A percentile compares a stretch with the other conserved stretches of the same genome.
Evolutionary conservation across 2,888 invertebrate species (phyloP).

Genomic region (Drosophila neotestacea): DNA sequence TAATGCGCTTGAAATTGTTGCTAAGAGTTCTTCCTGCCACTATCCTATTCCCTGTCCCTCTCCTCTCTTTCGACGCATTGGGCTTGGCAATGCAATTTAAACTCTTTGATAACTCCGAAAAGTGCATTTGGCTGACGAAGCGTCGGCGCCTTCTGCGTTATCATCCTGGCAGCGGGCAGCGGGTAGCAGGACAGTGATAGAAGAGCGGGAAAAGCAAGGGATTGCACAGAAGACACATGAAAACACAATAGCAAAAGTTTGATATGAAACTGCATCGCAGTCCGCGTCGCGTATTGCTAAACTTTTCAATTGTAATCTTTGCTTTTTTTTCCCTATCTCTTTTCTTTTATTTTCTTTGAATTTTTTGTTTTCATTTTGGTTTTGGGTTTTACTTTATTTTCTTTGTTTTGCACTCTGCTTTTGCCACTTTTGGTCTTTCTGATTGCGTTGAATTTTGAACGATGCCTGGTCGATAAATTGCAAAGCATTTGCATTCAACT

Average conservation of each 20-base stretch:
- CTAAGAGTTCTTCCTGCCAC: constrained; percentile 41
- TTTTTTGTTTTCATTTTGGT: constrained; percentile 10
- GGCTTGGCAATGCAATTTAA: constrained; percentile 79
- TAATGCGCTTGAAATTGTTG: constrained; percentile 80
- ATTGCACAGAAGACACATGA: constrained; percentile 71
- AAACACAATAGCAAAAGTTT: constrained; percentile 80
- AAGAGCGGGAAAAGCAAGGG: background rate
- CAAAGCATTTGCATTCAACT: constrained; percentile 62
- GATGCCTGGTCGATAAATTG: constrained; percentile 68
- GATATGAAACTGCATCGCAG: constrained; percentile 77
- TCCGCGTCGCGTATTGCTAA: constrained; percentile 75
- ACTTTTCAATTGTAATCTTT: constrained; percentile 75
- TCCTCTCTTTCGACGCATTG: constrained; percentile 29
- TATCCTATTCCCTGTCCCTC: background rate
- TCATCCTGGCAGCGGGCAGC: constrained; percentile 44
- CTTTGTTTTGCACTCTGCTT: constrained; percentile 6
- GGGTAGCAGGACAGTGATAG: constrained; percentile 31
- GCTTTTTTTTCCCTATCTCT: constrained; percentile 27
- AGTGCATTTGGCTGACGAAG: constrained; percentile 79
- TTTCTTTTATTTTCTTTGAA: constrained; percentile 16
- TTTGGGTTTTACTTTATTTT: background rate
- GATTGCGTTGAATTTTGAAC: constrained; percentile 78
- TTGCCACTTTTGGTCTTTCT: constrained; percentile 51
- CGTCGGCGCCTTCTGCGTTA: constrained; percentile 52
- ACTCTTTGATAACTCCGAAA: constrained; percentile 80